Base-by-base conservation (phyloP, 1,140 invertebrate genomes). In the Eubasilissa regina region DNA sequence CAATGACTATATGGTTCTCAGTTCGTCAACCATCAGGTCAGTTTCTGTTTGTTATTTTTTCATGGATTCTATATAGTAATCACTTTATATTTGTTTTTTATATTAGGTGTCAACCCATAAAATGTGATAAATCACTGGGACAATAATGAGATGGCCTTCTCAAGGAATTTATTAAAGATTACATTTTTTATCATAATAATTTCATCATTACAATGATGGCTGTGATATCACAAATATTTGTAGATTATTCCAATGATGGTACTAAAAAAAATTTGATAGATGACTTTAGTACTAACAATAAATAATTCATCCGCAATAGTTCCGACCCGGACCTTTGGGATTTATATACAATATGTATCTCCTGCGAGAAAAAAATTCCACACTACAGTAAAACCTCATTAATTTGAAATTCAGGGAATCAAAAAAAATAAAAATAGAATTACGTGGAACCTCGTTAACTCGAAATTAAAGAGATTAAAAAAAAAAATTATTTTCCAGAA, bases 181-280 rank as follows among this genome's bases (percentile, higher is more conserved):
- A 11, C 4, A 56, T 1, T 56, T 17, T 19, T 56, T 56, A 35
- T 35, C 25, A 35, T 35, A 56, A 17, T 56, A 0, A 56, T 56
- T 56, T 56, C 53, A 56, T 56, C 58, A 43, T 62, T 62, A 62
- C 25, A 25, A 43, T 62, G 25, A 25, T 62, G 58, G 58, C 58
- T 62, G 58, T 62, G 58, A 62, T 62, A 62, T 51, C 21, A 62
- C 58, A 62, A 62, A 35, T 62, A 56, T 19, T 19, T 17, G 25
- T 56, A 56, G 25, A 35, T 35, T 35, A 35, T 35, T 35, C 25
- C 25, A 35, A 1, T 35, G 25, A 1, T 35, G 25, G 25, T 35
- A 35, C 25, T 35, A 56, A 56, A 56, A 9, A 55, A 55, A 17
- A 15, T 53, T 12, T 53, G 8, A 53, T 53, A n/a, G n/a, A n/a